Base-by-base conservation (phyloP, 2,113 vertebrate genomes). In the Bettongia penicillata region DNA sequence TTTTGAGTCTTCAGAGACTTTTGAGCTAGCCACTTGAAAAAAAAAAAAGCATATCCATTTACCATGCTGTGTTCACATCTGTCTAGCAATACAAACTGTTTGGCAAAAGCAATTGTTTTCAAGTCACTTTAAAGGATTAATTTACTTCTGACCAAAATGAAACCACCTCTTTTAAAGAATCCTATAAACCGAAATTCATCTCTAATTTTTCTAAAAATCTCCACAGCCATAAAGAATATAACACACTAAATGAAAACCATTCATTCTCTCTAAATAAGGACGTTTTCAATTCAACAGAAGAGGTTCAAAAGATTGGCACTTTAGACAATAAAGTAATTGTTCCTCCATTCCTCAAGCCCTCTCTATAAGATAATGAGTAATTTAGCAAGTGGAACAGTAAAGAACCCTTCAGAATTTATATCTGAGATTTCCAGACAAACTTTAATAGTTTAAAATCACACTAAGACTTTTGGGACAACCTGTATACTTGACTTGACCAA, bases 101-200 rank as follows among this genome's bases (percentile, higher is more conserved):
- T 90, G 51, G 6, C 5, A 53, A 48, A 51, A 93, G 22, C 77
- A 89, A 28, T 14, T 90, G 89, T 52, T 89, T 91, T 24, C 68
- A 91, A 89, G 51, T 12, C 52, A 92, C 31, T 91, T 92, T 11
- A 49, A 84, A 31, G 96, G 90, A 51, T 94, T 22, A 68, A n/a
- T 89, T 94, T 90, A 92, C 90, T 93, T 96, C 57, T 68, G 48
- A 93, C 19, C 77, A 95, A 1, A 53, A 53, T 51, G 5, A 84
- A 92, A 96, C 52, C 19, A 84, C 93, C 47, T 68, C 84, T 92
- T 68, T 94, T 77, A 91, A 93, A 31, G 49, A 95, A 94, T 53
- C 68, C 91, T 26, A 3, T 14, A 52, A 53, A 90, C 52, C 93
- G 90, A 92, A 94, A 95, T 91, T 91, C 93, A 28, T 52, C 94